Evolutionary conservation across 2,888 invertebrate genomes (phyloP).

Genomic region (Cataglyphis cursor): DNA sequence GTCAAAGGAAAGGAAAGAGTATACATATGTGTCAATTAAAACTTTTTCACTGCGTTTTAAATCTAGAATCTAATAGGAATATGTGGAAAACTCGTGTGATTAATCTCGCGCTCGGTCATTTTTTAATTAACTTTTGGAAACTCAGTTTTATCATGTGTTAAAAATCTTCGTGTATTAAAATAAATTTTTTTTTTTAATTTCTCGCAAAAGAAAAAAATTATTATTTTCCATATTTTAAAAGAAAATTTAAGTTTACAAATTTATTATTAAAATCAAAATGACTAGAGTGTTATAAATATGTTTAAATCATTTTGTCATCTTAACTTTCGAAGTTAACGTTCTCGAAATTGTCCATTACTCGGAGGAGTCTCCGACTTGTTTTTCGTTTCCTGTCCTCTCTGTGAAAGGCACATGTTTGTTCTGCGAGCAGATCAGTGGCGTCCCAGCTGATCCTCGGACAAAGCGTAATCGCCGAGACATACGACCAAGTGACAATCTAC

Average conservation of each 20-base stretch:
- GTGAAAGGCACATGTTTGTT: constrained; percentile 22
- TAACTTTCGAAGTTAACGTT: neutral
- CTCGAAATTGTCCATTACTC: neutral
- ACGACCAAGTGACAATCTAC: constrained; percentile 98
- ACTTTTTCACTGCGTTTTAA: neutral
- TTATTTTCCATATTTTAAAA: neutral
- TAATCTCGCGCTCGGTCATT: neutral
- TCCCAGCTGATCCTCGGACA: constrained; percentile 96
- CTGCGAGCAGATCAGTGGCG: constrained; percentile 91
- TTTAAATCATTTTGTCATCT: neutral
- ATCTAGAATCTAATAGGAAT: neutral
- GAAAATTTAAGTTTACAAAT: neutral
- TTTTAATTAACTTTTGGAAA: constrained; percentile 10
- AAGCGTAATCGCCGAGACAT: constrained; percentile 96
- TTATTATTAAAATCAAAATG: neutral
- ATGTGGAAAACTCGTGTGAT: too few species aligned
- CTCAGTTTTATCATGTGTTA: neutral
- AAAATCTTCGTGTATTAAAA: neutral
- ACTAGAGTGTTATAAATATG: neutral
- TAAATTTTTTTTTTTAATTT: neutral
- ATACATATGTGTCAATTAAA: neutral
- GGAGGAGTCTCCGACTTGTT: neutral
- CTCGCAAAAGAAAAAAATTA: neutral
- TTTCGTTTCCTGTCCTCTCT: neutral
- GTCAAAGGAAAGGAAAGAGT: neutral